Evolutionary conservation across 2,888 invertebrate genomes (phyloP).

Genomic region (Asteroscopus sphinx): DNA sequence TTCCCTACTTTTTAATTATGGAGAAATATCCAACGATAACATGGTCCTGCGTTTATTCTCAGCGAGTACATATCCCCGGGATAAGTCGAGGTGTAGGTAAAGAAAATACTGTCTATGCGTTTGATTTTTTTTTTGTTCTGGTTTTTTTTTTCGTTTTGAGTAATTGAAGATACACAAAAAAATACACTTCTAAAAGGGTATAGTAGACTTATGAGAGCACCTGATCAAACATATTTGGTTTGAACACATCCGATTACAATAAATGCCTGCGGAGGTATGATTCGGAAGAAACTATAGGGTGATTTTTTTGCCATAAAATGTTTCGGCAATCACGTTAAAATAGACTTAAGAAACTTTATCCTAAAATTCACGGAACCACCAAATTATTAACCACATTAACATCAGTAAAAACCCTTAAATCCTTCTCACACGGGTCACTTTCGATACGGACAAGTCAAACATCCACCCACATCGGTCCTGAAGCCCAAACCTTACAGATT

Average conservation of each 20-base stretch:
- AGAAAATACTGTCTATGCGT: constrained; percentile 35
- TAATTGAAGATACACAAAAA: constrained; percentile 32
- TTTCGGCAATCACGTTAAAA: background rate
- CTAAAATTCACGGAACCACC: constrained; percentile 3
- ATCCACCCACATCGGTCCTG: constrained; percentile 48
- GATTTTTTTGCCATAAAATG: background rate
- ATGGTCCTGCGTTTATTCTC: constrained; percentile 49
- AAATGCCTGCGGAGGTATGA: too few species aligned
- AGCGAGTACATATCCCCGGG: constrained; percentile 40
- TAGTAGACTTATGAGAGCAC: too few species aligned
- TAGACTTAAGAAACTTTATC: background rate
- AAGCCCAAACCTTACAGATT: constrained; percentile 67
- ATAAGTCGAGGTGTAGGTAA: constrained; percentile 39
- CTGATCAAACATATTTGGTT: too few species aligned
- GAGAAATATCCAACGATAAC: constrained; percentile 63
- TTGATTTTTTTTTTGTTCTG: constrained; percentile 21
- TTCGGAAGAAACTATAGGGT: background rate
- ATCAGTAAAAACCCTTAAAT: constrained; percentile 22
- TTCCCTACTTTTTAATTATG: constrained; percentile 68
- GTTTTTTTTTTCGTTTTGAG: constrained; percentile 8
- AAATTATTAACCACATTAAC: constrained; percentile 14
- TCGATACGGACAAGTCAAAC: constrained; percentile 55
- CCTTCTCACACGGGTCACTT: constrained; percentile 32
- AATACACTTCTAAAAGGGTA: background rate
- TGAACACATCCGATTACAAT: too few species aligned